Base-by-base conservation (phyloP, 2,888 invertebrate species). In the Ypsolopha sequella region DNA sequence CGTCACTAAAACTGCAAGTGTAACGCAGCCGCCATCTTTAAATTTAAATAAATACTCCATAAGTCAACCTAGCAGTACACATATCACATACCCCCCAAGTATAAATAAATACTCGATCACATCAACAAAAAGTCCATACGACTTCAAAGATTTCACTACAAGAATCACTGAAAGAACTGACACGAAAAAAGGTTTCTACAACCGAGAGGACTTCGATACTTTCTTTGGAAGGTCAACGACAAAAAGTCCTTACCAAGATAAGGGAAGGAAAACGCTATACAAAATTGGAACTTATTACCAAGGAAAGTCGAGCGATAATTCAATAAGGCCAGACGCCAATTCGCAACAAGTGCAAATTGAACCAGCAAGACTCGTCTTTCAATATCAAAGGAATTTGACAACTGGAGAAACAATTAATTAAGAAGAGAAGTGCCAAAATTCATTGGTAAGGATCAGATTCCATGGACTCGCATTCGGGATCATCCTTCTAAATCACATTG, bases 101-200 rank as follows among this genome's bases (percentile, higher is more conserved):
- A 52, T 76, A 51, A 78, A 81, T 57, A 85, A 78, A 65, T 84
- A 80, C 57, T 84, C 81, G 6, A 70, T 84, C 38, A 76, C 86
- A 13, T 82, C 88, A 10, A 89, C 89, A 9, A 85, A 80, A 70
- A 89, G 82, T 64, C 89, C 89, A 1, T 90, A 89, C 68, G 81
- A 85, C 57, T 87, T 87, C 62, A 77, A 85, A 64, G 84, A 86
- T 47, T 87, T 77, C 56, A 66, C 70, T 0, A 87, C 81, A 60
- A 68, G 68, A 54, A 65, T 50, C 24, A 59, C 58, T 56, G 70
- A 72, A 48, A 52, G 61, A 51, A 59, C 67, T 2, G 62, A 64
- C 13, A 56, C 54, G 6, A 85, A 75, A 64, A 62, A 64, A 46
- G 80, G 84, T 6, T 84, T 77, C 59, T 76, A 75, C 61, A 78